Conservation (phyloP, 2,888 invertebrate species). For the Lithophane ornitopus region DNA sequence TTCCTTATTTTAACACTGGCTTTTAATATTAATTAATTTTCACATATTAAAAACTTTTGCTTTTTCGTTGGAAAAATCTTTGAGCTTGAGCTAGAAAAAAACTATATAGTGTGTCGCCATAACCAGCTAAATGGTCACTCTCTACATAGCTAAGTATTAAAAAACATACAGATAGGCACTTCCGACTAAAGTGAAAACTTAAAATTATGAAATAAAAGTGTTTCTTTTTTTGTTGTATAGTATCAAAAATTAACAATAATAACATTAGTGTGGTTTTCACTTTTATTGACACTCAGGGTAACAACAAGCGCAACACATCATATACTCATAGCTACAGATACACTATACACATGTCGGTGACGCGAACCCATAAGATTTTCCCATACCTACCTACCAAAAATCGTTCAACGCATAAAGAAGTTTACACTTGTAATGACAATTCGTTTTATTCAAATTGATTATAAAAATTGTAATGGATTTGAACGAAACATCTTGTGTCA, state of each 20-base stretch:
- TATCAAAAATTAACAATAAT: too few relatives aligned
- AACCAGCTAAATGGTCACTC: neutral
- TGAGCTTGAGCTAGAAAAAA: neutral
- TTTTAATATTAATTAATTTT: too few relatives aligned
- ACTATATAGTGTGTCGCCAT: too few relatives aligned
- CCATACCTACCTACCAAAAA: too few relatives aligned
- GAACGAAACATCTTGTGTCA: neutral
- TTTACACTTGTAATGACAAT: neutral
- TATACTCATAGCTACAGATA: too few relatives aligned
- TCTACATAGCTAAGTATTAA: neutral
- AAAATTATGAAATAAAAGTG: too few relatives aligned
- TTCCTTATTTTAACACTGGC: too few relatives aligned
- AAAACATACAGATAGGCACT: too few relatives aligned
- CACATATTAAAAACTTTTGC: neutral
- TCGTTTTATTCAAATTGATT: too few relatives aligned
- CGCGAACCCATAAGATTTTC: neutral
- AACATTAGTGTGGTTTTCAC: too few relatives aligned
- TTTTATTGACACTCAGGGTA: too few relatives aligned
- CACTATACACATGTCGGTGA: neutral
- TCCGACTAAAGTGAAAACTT: neutral
- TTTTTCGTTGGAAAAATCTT: neutral
- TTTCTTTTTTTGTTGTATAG: too few relatives aligned
- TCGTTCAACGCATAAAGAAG: neutral
- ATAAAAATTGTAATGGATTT: neutral
- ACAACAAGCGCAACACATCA: neutral